Percentiles rank a stretch among this genome's conserved stretches.
Conservation (phyloP, 1,140 invertebrate genomes). For the Leucophenga varia region DNA sequence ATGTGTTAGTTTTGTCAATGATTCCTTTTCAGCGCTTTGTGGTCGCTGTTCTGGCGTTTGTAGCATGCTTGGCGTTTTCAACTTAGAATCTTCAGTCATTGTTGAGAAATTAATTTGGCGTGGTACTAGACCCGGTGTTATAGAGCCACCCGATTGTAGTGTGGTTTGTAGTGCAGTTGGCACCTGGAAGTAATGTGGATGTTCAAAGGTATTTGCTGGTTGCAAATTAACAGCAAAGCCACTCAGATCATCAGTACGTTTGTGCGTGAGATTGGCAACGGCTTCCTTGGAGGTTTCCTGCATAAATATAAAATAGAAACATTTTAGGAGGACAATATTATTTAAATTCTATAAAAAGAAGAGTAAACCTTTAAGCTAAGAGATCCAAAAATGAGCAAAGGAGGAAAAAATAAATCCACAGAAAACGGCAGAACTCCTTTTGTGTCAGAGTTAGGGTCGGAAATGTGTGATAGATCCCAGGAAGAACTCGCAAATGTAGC, state of each 20-base stretch:
- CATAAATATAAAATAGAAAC: neutral
- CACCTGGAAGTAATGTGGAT: constrained; percentile 50
- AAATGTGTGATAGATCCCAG: too few relatives aligned
- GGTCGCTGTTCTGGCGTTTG: constrained; percentile 41
- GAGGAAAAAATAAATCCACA: too few relatives aligned
- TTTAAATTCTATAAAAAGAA: neutral
- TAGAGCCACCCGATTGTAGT: constrained; percentile 25
- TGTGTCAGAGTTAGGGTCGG: too few relatives aligned
- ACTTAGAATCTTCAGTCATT: constrained; percentile 50
- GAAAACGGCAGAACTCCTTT: too few relatives aligned
- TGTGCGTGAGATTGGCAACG: constrained; percentile 45
- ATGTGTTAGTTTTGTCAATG: constrained; percentile 7
- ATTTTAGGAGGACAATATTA: neutral
- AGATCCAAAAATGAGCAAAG: too few relatives aligned
- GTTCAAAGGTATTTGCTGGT: constrained; percentile 45
- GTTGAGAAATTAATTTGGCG: constrained; percentile 54
- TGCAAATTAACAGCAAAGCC: constrained; percentile 30
- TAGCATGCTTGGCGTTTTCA: constrained; percentile 50
- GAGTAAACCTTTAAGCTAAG: too few relatives aligned
- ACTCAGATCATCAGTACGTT: constrained; percentile 47
- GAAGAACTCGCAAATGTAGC: too few relatives aligned
- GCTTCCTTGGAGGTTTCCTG: constrained; percentile 50
- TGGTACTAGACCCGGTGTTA: constrained; percentile 43
- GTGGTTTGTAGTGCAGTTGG: constrained; percentile 25
- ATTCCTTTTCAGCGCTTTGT: constrained; percentile 17